These are phyloP conservation scores for Pterophyllum scalare DNA, from an alignment of 2,113 vertebrate genomes.

Conservation along the genomic window DNA sequence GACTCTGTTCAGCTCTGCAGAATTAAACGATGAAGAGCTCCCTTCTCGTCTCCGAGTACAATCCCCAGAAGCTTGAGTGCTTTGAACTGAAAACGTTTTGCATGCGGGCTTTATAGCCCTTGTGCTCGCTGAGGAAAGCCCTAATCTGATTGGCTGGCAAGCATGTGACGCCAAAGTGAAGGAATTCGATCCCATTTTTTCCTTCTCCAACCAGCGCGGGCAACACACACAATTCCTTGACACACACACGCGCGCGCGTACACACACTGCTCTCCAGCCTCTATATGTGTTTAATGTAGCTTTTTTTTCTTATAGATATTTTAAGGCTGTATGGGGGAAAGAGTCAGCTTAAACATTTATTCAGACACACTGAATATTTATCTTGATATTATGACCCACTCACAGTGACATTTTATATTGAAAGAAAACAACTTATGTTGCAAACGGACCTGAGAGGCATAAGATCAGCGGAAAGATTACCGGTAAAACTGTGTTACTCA, in stretches of 20 bases:
- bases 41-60: conserved; percentile 61
- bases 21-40: conserved; percentile 54
- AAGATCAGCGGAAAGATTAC: neutral
- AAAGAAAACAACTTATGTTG: neutral
- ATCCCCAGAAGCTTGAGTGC: conserved; percentile 74
- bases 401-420: neutral
- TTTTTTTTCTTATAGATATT: conserved; percentile 13
- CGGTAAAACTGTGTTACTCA: neutral
- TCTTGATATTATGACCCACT: neutral
- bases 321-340: neutral
- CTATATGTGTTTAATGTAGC: conserved; percentile 1
- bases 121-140: conserved; percentile 51
- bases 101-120: conserved; percentile 66
- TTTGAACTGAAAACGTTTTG: conserved; percentile 65
- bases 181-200: conserved; percentile 65
- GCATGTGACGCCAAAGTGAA: conserved; percentile 67
- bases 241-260: conserved; percentile 1
- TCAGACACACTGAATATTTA: neutral
- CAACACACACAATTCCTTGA: conserved; percentile 28
- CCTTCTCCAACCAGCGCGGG: conserved; percentile 19
- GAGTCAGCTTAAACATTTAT: neutral
- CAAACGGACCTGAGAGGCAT: neutral
- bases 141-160: conserved; percentile 52
- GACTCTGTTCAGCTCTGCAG: conserved; percentile 36
- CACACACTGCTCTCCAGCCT: neutral